These are phyloP conservation scores for Papilio helenus DNA, from an alignment of 1,140 invertebrate genomes.

Conservation along the genomic window DNA sequence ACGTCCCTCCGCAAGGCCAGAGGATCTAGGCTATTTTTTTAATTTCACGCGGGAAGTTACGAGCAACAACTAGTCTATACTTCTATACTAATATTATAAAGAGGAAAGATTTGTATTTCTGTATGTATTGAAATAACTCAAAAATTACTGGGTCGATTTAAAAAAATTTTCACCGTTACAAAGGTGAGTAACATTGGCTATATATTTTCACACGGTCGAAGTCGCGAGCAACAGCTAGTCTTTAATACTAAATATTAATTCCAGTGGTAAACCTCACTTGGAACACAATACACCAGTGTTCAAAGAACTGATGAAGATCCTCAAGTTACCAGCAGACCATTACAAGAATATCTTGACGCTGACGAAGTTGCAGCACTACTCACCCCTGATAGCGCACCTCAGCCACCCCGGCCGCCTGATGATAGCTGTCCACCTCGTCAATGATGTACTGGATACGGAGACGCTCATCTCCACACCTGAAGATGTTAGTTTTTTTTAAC, in stretches of 20 bases:
- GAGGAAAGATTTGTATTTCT: too few species aligned
- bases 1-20: too few species aligned
- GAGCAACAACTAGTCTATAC: too few species aligned
- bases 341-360: conserved; percentile 97
- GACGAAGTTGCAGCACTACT: conserved; percentile 92
- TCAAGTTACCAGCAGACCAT: conserved; percentile 97
- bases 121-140: too few species aligned
- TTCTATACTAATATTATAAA: too few species aligned
- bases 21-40: too few species aligned
- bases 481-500: conserved; percentile 61
- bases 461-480: conserved; percentile 95
- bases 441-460: conserved; percentile 90
- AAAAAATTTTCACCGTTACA: too few species aligned
- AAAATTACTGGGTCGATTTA: too few species aligned
- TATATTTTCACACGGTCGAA: too few species aligned
- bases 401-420: conserved; percentile 95
- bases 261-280: conserved; percentile 80
- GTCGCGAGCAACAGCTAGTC: too few species aligned
- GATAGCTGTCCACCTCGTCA: conserved; percentile 94
- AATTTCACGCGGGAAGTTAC: too few species aligned
- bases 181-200: too few species aligned
- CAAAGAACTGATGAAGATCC: conserved; percentile 94
- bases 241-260: conserved; percentile 3
- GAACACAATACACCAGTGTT: conserved; percentile 93
- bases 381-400: conserved; percentile 93